Base-by-base conservation (phyloP, 30 jellyfish, hydroid and myxozoan genomes). In the Hydractinia symbiolongicarpus region DNA sequence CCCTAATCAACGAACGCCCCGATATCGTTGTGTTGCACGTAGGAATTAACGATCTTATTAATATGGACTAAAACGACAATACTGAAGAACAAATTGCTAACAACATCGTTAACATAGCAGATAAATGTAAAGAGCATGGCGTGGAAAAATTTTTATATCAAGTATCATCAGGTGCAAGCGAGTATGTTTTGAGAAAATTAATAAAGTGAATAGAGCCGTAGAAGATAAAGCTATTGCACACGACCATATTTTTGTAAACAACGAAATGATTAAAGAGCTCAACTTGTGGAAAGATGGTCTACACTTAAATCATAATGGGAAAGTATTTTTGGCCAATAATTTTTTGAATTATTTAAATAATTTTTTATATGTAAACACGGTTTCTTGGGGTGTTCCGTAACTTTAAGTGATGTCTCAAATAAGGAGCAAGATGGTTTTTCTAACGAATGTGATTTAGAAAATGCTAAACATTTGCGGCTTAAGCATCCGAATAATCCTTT, bases 1-100 rank as follows among this genome's bases (percentile, higher is more conserved):
- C 69, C 69, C 69, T 58, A 58, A 58, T 58, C 19, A 3, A 58
- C 69, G 69, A 58, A 3, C 69, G 69, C 69, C 69, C 69, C 15
- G 69, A 58, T 58, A 58, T 58, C 69, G 69, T 58, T 58, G 69
- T 58, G 69, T 58, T 58, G 69, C 69, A 58, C 69, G 69, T 58
- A 58, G 69, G 69, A 58, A 16, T 58, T 58, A 58, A 11, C 19
- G 69, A 58, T 58, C 69, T 11, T 58, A 1, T 58, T 58, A 58
- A 58, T 58, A 58, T 58, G 69, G 69, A 58, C 19, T 1, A 58
- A 58, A 58, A 58, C 69, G 19, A 58, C 3, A 11, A 58, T 58
- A 58, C 69, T 58, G 69, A 58, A 58, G 69, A 58, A 58, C 69
- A 58, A 58, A 16, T 58, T 58, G 69, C 69, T 58, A 58, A 58